A percentile compares a stretch with the other conserved stretches of the same genome.
Conservation (phyloP, 2,888 invertebrate genomes). For the Agrotis segetum region DNA sequence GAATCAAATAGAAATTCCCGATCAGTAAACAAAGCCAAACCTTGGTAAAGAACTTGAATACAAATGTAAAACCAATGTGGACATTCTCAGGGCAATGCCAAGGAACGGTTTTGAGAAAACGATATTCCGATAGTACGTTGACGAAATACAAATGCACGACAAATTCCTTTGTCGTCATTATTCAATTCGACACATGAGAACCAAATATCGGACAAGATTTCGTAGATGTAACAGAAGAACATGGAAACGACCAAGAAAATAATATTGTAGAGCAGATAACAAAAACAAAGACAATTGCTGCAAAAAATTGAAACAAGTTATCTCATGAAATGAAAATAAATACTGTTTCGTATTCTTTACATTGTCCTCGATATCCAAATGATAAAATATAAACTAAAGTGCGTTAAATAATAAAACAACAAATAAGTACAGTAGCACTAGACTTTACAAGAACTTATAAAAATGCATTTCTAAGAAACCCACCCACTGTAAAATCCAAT, state of each 20-base stretch:
- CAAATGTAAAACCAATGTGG: slow-evolving; percentile 77
- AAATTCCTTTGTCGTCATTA: slow-evolving; percentile 84
- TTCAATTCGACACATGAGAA: slow-evolving; percentile 85
- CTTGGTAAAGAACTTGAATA: slow-evolving; percentile 75
- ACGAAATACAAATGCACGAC: slow-evolving; percentile 82
- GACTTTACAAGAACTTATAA: slow-evolving; percentile 20
- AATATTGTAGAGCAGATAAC: not conserved
- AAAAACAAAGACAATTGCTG: not conserved
- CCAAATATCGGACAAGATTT: slow-evolving; percentile 67
- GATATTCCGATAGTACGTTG: slow-evolving; percentile 84
- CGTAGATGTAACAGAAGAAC: not conserved
- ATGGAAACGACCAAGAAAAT: not conserved
- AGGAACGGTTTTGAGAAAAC: slow-evolving; percentile 89
- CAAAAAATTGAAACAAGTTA: not conserved
- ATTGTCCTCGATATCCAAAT: not conserved
- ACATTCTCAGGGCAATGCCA: slow-evolving; percentile 85
- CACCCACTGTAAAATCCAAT: slow-evolving; percentile 58
- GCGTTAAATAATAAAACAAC: slow-evolving; percentile 1
- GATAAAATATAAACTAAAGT: not conserved
- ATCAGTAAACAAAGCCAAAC: slow-evolving; percentile 81
- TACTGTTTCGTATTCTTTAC: not conserved
- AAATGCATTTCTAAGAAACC: slow-evolving; percentile 47
- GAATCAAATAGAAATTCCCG: slow-evolving; percentile 76
- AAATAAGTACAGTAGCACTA: slow-evolving; percentile 1
- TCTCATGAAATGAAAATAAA: not conserved